Percentiles rank a stretch among this genome's conserved stretches.
Evolutionary conservation across 2,113 vertebrate genomes (phyloP).

Genomic region (Callocephalon fimbriatum): DNA sequence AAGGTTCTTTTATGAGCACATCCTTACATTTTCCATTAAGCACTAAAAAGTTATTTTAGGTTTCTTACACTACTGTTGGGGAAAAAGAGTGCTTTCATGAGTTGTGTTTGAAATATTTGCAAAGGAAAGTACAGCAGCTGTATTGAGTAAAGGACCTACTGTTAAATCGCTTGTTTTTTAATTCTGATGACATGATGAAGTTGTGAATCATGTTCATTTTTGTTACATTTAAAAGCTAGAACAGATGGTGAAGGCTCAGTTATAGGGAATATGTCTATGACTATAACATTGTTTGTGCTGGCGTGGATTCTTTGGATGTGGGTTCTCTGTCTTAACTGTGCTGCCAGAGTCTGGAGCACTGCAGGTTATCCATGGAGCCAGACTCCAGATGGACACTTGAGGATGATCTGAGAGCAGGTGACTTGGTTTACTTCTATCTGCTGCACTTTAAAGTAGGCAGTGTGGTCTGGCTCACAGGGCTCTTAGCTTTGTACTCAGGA

Average conservation of each 20-base stretch:
- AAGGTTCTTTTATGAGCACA: not conserved
- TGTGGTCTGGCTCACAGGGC: not conserved
- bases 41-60: not conserved
- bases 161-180: conserved; percentile 38
- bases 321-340: not conserved
- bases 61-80: not conserved
- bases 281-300: conserved; percentile 6
- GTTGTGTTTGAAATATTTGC: conserved; percentile 1
- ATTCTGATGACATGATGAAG: conserved; percentile 31
- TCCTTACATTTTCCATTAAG: not conserved
- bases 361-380: not conserved
- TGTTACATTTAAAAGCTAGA: conserved; percentile 14
- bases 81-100: not conserved
- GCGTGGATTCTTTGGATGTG: not conserved
- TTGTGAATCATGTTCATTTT: conserved; percentile 51
- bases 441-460: not conserved
- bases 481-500: not conserved
- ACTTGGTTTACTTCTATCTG: not conserved
- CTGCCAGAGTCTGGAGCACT: not conserved
- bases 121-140: not conserved
- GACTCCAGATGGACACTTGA: not conserved
- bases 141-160: not conserved
- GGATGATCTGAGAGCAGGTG: not conserved
- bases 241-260: conserved; percentile 43
- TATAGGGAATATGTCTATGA: not conserved